Conservation (phyloP, 2,888 invertebrate species). For the Mimumesa dahlbomi region DNA sequence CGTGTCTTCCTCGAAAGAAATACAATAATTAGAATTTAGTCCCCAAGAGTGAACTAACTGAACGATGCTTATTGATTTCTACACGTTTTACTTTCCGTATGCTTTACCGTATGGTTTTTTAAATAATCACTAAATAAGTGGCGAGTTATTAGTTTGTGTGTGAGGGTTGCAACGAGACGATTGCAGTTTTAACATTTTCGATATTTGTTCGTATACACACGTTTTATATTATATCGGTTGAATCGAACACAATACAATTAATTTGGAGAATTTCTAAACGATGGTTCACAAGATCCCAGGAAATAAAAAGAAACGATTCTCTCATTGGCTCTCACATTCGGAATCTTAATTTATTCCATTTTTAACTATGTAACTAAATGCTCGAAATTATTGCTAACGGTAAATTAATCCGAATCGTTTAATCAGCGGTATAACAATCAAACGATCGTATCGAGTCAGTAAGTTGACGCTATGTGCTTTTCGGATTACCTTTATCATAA, state of each 20-base stretch:
- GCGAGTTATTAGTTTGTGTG: slow-evolving; percentile 20
- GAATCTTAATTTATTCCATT: neutral
- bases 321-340: slow-evolving; percentile 26
- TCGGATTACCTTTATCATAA: neutral
- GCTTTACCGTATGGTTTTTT: slow-evolving; percentile 46
- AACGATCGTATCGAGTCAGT: slow-evolving; percentile 10
- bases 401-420: slow-evolving; percentile 13
- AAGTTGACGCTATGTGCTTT: neutral
- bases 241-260: slow-evolving; percentile 11
- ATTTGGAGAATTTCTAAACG: too few relatives aligned
- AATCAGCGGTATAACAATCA: slow-evolving; percentile 44
- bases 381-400: slow-evolving; percentile 3
- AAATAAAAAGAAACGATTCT: too few relatives aligned
- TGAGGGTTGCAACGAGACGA: slow-evolving; percentile 31
- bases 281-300: too few relatives aligned
- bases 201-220: neutral
- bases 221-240: neutral
- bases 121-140: slow-evolving; percentile 28
- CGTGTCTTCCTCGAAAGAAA: slow-evolving; percentile 64
- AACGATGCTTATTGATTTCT: slow-evolving; percentile 44
- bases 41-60: slow-evolving; percentile 36
- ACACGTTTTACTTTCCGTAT: slow-evolving; percentile 41
- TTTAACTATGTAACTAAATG: slow-evolving; percentile 1
- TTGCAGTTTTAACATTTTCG: slow-evolving; percentile 6
- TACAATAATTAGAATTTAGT: slow-evolving; percentile 65